Evolutionary conservation across 2,113 vertebrate species (phyloP).

Genomic region (Varanus komodoensis): DNA sequence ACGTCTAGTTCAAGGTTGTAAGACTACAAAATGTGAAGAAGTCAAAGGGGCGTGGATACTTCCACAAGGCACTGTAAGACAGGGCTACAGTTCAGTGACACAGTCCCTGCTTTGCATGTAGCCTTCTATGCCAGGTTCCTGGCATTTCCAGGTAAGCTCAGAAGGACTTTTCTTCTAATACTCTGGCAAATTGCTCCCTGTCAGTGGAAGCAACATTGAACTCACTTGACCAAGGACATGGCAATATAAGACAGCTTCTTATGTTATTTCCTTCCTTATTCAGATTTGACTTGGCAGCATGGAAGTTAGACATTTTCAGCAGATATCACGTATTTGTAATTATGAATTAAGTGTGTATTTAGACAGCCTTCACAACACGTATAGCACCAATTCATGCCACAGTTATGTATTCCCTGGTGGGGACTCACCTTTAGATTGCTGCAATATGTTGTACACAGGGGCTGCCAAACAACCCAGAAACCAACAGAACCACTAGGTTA

Average conservation of each 20-base stretch:
- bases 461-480: not conserved
- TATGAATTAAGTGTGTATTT: not conserved
- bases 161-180: not conserved
- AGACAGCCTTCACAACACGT: too few species aligned
- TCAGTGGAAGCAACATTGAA: not conserved
- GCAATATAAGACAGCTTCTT: not conserved
- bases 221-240: not conserved
- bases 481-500: not conserved
- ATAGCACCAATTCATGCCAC: not conserved
- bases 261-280: not conserved
- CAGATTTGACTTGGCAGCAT: not conserved
- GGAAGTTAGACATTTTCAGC: not conserved
- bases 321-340: not conserved
- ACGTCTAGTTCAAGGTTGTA: too few species aligned
- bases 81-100: not conserved
- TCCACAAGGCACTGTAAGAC: conserved; percentile 6
- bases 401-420: not conserved
- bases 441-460: not conserved
- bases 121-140: not conserved
- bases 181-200: not conserved
- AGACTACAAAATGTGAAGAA: too few species aligned
- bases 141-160: not conserved
- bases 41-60: too few species aligned
- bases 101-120: not conserved
- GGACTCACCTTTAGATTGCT: not conserved